Conservation (phyloP, 2,888 invertebrate species). For the Drosophila prostipennis region DNA sequence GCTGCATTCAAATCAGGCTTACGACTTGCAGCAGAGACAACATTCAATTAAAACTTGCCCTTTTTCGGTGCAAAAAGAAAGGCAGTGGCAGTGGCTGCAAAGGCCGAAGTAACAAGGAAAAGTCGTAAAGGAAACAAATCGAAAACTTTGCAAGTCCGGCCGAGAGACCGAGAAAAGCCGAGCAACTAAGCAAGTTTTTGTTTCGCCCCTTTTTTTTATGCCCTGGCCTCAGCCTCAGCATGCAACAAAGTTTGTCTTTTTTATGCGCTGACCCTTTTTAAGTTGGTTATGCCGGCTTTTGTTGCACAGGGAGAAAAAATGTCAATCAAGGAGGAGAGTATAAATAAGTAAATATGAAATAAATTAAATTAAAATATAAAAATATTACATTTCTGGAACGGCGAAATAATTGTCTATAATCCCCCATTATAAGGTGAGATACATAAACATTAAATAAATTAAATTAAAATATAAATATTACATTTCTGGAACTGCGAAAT, state of each 20-base stretch:
- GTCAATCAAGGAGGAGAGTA: neutral
- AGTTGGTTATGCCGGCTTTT: constrained; percentile 16
- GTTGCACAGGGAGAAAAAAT: constrained; percentile 16
- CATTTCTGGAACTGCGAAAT: too few relatives aligned
- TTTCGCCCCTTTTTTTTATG: constrained; percentile 21
- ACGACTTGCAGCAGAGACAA: constrained; percentile 49
- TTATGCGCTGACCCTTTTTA: constrained; percentile 31
- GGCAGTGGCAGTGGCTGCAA: constrained; percentile 3
- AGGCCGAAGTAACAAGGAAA: constrained; percentile 40
- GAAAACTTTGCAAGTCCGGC: constrained; percentile 47
- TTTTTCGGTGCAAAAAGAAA: constrained; percentile 28
- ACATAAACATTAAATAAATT: too few relatives aligned
- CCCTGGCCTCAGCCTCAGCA: constrained; percentile 6
- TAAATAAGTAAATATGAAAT: too few relatives aligned
- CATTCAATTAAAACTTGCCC: constrained; percentile 71
- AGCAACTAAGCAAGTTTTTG: constrained; percentile 48
- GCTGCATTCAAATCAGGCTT: constrained; percentile 37
- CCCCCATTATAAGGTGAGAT: too few relatives aligned
- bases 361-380: too few relatives aligned
- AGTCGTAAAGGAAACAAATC: constrained; percentile 53
- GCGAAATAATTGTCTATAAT: too few relatives aligned
- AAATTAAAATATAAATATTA: too few relatives aligned
- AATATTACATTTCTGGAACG: too few relatives aligned
- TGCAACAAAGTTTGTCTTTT: constrained; percentile 39
- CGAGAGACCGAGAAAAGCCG: constrained; percentile 30